Evolutionary conservation across 1,140 invertebrate species (phyloP).

Genomic region (Drosophila sulfurigaster): DNA sequence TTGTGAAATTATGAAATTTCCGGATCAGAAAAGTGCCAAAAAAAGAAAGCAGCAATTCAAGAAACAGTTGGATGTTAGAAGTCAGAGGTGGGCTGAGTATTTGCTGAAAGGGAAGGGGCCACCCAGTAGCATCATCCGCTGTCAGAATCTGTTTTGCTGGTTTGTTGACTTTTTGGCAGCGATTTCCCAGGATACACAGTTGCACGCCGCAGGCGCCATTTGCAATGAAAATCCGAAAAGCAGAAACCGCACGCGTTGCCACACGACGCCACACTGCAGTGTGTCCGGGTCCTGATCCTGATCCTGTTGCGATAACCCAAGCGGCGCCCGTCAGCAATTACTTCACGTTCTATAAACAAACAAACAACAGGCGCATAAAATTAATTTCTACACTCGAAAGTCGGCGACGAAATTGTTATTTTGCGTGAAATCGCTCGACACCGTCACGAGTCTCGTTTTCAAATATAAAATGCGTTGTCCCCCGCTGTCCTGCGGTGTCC

Average conservation of each 20-base stretch:
- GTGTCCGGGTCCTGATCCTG: slow-evolving; percentile 30
- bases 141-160: slow-evolving; percentile 13
- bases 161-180: slow-evolving; percentile 53
- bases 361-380: slow-evolving; percentile 66
- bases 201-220: slow-evolving; percentile 48
- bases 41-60: not conserved
- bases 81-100: slow-evolving; percentile 2
- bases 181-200: slow-evolving; percentile 39
- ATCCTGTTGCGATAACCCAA: slow-evolving; percentile 43
- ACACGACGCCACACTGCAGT: not conserved
- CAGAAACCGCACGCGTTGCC: slow-evolving; percentile 48
- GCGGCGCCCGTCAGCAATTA: slow-evolving; percentile 68
- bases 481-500: slow-evolving; percentile 32
- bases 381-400: slow-evolving; percentile 72
- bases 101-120: slow-evolving; percentile 2
- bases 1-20: slow-evolving; percentile 43
- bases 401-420: slow-evolving; percentile 72
- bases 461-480: slow-evolving; percentile 26
- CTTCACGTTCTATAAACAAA: slow-evolving; percentile 76
- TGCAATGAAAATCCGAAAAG: slow-evolving; percentile 26
- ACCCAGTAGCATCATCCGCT: slow-evolving; percentile 16
- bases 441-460: slow-evolving; percentile 25
- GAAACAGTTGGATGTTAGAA: slow-evolving; percentile 14
- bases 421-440: slow-evolving; percentile 69
- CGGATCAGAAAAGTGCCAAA: slow-evolving; percentile 53